These are phyloP conservation scores for Holacanthus passer DNA, from an alignment of 2,113 vertebrate genomes.

Conservation along the genomic window DNA sequence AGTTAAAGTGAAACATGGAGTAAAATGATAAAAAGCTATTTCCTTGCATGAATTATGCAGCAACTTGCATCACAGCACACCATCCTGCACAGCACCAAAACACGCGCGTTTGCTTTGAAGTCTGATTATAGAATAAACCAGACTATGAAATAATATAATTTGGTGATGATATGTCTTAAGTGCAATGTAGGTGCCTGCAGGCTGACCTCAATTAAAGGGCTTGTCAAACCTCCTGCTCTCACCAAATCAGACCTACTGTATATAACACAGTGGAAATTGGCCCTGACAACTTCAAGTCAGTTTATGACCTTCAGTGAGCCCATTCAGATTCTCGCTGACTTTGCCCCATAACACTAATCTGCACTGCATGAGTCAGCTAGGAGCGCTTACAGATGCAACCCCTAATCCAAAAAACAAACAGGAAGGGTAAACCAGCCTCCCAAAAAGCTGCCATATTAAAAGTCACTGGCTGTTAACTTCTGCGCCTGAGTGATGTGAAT, in stretches of 20 bases:
- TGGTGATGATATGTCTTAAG: slow-evolving; percentile 55
- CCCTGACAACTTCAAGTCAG: slow-evolving; percentile 72
- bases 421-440: slow-evolving; percentile 28
- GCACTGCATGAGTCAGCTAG: slow-evolving; percentile 74
- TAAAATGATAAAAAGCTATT: slow-evolving; percentile 27
- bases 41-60: slow-evolving; percentile 56
- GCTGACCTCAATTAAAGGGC: slow-evolving; percentile 70
- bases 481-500: slow-evolving; percentile 9
- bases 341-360: slow-evolving; percentile 78
- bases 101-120: slow-evolving; percentile 43
- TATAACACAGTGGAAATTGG: slow-evolving; percentile 72
- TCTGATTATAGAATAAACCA: slow-evolving; percentile 47
- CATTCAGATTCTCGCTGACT: slow-evolving; percentile 77
- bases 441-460: slow-evolving; percentile 27
- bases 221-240: slow-evolving; percentile 54
- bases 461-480: slow-evolving; percentile 18
- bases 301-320: slow-evolving; percentile 78
- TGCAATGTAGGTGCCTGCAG: slow-evolving; percentile 56
- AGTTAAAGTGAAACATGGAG: slow-evolving; percentile 21
- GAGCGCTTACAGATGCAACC: slow-evolving; percentile 64
- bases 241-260: slow-evolving; percentile 62
- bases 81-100: slow-evolving; percentile 21
- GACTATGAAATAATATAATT: slow-evolving; percentile 45
- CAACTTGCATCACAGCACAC: slow-evolving; percentile 44
- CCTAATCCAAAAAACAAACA: slow-evolving; percentile 72